Percentiles rank a stretch among this genome's conserved stretches.
Conservation (phyloP, 1,140 invertebrate species). For the Anastrepha ludens region DNA sequence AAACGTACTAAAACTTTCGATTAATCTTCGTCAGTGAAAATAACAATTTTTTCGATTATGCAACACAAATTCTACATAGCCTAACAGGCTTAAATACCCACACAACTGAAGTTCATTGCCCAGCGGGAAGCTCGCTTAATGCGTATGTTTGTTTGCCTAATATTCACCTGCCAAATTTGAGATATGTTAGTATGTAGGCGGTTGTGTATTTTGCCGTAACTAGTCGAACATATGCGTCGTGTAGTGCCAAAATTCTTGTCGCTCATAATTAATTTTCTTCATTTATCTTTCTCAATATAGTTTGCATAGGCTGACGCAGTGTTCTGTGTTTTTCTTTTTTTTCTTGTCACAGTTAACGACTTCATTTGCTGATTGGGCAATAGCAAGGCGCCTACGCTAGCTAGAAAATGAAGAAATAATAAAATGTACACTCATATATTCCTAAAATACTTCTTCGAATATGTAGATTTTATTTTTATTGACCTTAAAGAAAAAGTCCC, state of each 20-base stretch:
- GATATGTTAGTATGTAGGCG: not conserved
- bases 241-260: constrained; percentile 34
- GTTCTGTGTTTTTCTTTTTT: not conserved
- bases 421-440: too few species aligned
- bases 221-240: not conserved
- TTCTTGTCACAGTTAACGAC: not conserved
- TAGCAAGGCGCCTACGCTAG: constrained; percentile 15
- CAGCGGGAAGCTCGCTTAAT: constrained; percentile 22
- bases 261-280: constrained; percentile 39
- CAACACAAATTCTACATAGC: not conserved
- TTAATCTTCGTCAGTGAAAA: constrained; percentile 40
- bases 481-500: too few species aligned
- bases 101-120: constrained; percentile 4
- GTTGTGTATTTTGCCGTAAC: constrained; percentile 5
- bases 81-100: not conserved
- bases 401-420: too few species aligned
- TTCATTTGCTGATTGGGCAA: constrained; percentile 12
- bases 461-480: too few species aligned
- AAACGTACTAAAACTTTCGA: not conserved
- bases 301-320: not conserved
- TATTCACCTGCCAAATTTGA: constrained; percentile 14
- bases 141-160: constrained; percentile 14
- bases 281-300: constrained; percentile 8
- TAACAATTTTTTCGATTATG: not conserved
- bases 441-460: too few species aligned